phyloP scores from a whole-genome alignment of 1,140 invertebrate species.

The Tribolium madens region DNA sequence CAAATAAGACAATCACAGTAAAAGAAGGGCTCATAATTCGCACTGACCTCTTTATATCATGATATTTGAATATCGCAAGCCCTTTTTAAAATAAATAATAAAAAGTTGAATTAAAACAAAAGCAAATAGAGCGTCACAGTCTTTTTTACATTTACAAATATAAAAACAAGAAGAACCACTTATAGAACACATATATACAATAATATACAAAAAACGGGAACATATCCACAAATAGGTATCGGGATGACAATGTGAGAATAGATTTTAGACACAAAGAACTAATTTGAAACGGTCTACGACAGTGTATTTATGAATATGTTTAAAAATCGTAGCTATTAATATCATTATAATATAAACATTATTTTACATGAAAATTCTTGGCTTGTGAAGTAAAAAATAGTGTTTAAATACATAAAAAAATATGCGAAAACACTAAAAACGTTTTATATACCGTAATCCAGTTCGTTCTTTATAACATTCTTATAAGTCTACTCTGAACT shows the following conservation, averaged over 20 bases:
- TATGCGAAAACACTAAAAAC: constrained; percentile 49
- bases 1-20: constrained; percentile 23
- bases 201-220: constrained; percentile 59
- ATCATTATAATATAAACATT: constrained; percentile 54
- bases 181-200: constrained; percentile 61
- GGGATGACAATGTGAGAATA: constrained; percentile 39
- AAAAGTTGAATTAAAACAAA: background rate
- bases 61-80: background rate
- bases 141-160: constrained; percentile 58
- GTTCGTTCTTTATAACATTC: constrained; percentile 51
- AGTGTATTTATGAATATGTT: constrained; percentile 49
- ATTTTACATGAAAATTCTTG: constrained; percentile 54
- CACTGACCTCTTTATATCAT: too few relatives aligned
- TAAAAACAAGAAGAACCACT: constrained; percentile 57
- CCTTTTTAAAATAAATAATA: background rate
- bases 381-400: constrained; percentile 50
- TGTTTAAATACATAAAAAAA: constrained; percentile 52
- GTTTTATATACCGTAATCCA: constrained; percentile 31
- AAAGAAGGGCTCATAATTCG: background rate
- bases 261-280: constrained; percentile 23
- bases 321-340: constrained; percentile 50
- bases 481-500: constrained; percentile 56
- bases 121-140: constrained; percentile 43
- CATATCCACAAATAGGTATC: constrained; percentile 46
- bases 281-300: constrained; percentile 36